These are phyloP conservation scores for Thomomys bottae DNA, from an alignment of 2,113 vertebrate genomes.

Conservation along the genomic window DNA sequence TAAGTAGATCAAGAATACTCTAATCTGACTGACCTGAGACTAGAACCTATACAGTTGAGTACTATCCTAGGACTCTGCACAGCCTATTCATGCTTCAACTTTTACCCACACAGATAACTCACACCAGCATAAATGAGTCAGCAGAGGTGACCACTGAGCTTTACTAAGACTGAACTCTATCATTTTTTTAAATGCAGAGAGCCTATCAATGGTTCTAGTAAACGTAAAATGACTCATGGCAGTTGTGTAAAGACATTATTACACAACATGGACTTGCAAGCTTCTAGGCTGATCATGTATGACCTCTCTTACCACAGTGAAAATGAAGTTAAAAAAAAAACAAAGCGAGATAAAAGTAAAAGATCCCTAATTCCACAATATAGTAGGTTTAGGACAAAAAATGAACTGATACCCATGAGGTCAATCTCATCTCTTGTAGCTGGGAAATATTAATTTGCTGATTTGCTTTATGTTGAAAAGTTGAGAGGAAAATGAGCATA, in stretches of 20 bases:
- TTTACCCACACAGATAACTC: neutral
- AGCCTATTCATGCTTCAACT: neutral
- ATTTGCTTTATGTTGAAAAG: neutral
- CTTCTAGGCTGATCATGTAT: neutral
- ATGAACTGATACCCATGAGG: conserved; percentile 49
- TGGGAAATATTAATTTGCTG: conserved; percentile 68
- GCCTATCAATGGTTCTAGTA: neutral
- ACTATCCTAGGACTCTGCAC: neutral
- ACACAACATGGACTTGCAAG: neutral
- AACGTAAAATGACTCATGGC: neutral
- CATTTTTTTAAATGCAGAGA: neutral
- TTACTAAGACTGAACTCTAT: neutral
- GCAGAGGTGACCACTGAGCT: neutral
- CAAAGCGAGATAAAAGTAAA: conserved; percentile 1
- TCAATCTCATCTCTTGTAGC: conserved; percentile 69
- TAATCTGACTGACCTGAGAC: neutral
- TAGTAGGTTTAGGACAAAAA: conserved; percentile 52
- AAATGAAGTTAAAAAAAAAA: conserved; percentile 53
- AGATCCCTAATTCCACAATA: conserved; percentile 29
- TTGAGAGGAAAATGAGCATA: conserved; percentile 60
- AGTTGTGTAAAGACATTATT: neutral
- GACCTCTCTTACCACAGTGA: neutral
- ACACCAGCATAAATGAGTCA: neutral
- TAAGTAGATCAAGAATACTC: neutral
- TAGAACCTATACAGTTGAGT: neutral